phyloP scores from a whole-genome alignment of 2,888 invertebrate species.

The Cryptophagus acutangulus region DNA sequence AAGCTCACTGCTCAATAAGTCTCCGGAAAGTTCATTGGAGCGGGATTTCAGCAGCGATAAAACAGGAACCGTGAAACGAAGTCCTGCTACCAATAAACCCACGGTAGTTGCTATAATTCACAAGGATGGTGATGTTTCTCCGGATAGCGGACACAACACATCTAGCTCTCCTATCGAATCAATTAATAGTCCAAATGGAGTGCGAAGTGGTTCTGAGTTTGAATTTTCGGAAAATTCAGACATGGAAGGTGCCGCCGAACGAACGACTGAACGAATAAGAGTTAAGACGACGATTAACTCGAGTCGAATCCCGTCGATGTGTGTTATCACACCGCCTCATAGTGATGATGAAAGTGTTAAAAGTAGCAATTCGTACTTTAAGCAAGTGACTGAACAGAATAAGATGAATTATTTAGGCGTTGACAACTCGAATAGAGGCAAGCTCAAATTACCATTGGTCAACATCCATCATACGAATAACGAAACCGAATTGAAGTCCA shows the following conservation, averaged over 20 bases:
- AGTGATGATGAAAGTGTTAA: constrained; percentile 77
- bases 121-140: constrained; percentile 65
- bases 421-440: constrained; percentile 8
- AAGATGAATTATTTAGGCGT: constrained; percentile 17
- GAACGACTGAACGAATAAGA: constrained; percentile 78
- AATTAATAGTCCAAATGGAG: constrained; percentile 65
- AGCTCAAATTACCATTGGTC: constrained; percentile 21
- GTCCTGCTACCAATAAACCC: constrained; percentile 50
- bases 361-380: constrained; percentile 36
- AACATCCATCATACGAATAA: too few relatives aligned
- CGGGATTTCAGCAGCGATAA: constrained; percentile 43
- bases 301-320: constrained; percentile 86
- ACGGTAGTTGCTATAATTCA: constrained; percentile 58
- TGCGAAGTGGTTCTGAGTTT: constrained; percentile 68
- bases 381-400: neutral
- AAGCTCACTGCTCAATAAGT: constrained; percentile 57
- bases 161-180: constrained; percentile 76
- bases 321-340: constrained; percentile 82
- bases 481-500: constrained; percentile 26
- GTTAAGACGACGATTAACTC: constrained; percentile 83
- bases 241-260: constrained; percentile 78
- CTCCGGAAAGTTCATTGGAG: constrained; percentile 51
- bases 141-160: constrained; percentile 76
- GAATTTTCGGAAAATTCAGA: constrained; percentile 85
- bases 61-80: constrained; percentile 47